Conservation (phyloP, 2,113 vertebrate genomes). For the Pseudorhombus dupliciocellatus region DNA sequence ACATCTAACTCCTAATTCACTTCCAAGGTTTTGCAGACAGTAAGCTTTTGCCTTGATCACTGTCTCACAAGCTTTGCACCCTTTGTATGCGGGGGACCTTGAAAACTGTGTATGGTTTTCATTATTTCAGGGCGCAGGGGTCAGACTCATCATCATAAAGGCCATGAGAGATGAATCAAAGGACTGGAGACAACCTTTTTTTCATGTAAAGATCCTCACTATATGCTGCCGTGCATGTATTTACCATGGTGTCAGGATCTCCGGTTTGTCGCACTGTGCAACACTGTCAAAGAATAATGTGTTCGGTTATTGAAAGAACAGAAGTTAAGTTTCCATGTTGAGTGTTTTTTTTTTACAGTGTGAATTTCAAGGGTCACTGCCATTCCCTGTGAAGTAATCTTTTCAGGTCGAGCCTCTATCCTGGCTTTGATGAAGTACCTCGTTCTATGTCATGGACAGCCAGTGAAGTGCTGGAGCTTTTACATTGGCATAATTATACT, state of each 20-base stretch:
- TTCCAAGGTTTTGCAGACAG: conserved; percentile 52
- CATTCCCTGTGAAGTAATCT: conserved; percentile 38
- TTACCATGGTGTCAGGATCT: conserved; percentile 13
- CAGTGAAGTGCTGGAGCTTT: conserved; percentile 71
- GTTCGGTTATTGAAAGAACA: conserved; percentile 25
- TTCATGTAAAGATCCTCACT: conserved; percentile 41
- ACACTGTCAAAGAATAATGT: conserved; percentile 19
- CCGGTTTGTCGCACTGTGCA: conserved; percentile 4
- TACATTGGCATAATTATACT: conserved; percentile 77
- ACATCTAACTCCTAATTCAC: conserved; percentile 49
- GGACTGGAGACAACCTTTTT: conserved; percentile 33
- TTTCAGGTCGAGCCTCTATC: conserved; percentile 60
- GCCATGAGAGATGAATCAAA: conserved; percentile 37
- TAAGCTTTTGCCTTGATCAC: conserved; percentile 50
- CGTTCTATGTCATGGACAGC: conserved; percentile 67
- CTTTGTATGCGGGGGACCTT: conserved; percentile 53
- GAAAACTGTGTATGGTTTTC: conserved; percentile 46
- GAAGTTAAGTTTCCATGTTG: conserved; percentile 42
- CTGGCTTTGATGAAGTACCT: conserved; percentile 71
- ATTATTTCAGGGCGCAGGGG: conserved; percentile 39
- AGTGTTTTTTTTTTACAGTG: conserved; percentile 11
- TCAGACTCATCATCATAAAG: conserved; percentile 51
- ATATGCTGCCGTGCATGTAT: conserved; percentile 9
- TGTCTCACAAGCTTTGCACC: conserved; percentile 29
- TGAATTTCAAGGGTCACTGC: conserved; percentile 48